These are phyloP conservation scores for Scartelaos histophorus DNA, from an alignment of 2,113 vertebrate species.

Conservation along the genomic window DNA sequence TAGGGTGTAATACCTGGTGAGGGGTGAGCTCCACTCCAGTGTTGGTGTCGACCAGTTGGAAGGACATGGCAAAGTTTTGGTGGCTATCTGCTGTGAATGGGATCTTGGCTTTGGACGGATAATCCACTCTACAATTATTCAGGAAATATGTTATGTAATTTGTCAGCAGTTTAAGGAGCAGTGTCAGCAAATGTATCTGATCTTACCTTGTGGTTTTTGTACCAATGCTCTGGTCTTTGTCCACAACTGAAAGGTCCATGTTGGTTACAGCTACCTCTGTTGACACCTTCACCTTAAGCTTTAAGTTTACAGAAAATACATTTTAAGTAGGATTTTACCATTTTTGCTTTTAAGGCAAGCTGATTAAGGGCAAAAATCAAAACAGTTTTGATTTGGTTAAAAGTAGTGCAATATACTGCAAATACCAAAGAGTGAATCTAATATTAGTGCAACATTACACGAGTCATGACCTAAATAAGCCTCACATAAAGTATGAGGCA, in stretches of 20 bases:
- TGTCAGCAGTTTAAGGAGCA: neutral
- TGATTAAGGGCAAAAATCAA: too few species aligned
- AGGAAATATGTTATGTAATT: constrained; percentile 37
- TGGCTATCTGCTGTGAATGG: constrained; percentile 93
- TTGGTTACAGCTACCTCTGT: constrained; percentile 93
- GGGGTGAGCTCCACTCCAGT: constrained; percentile 92
- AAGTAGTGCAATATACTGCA: too few species aligned
- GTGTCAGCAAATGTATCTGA: neutral
- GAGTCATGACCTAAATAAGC: neutral
- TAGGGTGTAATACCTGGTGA: constrained; percentile 84
- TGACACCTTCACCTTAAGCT: constrained; percentile 98
- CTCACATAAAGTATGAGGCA: neutral
- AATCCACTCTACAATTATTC: constrained; percentile 82
- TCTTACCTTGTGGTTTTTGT: constrained; percentile 91
- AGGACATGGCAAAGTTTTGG: constrained; percentile 96
- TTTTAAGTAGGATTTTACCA: neutral
- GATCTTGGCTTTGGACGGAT: constrained; percentile 89
- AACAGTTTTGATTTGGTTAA: too few species aligned
- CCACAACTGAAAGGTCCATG: constrained; percentile 95
- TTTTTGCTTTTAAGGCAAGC: too few species aligned
- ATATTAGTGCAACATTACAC: neutral
- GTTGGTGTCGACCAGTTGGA: constrained; percentile 92
- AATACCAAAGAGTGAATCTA: neutral
- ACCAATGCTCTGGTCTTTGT: constrained; percentile 98
- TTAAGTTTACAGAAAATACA: constrained; percentile 3